Percentiles rank a stretch among this genome's conserved stretches.
Conservation (phyloP, 92 coral and sea anemone genomes). For the Anthopleura xanthogrammica region DNA sequence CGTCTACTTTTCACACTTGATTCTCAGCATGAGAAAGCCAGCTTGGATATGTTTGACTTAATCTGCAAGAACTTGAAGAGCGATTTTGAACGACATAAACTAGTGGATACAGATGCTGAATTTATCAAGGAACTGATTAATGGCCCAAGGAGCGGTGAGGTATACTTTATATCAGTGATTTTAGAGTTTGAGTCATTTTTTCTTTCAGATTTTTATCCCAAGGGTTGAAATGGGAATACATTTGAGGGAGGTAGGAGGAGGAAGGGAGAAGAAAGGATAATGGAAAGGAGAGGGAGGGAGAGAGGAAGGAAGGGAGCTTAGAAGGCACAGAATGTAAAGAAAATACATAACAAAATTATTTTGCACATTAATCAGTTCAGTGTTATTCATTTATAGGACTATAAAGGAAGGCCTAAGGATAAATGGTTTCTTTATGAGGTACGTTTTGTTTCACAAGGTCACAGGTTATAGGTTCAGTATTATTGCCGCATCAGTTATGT, state of each 20-base stretch:
- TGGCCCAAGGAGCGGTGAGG: conserved; percentile 31
- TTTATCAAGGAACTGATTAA: conserved; percentile 81
- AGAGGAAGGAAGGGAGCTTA: background rate
- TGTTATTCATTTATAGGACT: conserved; percentile 31
- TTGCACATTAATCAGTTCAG: background rate
- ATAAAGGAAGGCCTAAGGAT: conserved; percentile 52
- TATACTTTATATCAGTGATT: too few species aligned
- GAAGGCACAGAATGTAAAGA: background rate
- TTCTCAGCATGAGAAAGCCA: conserved; percentile 77
- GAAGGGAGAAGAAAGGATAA: too few species aligned
- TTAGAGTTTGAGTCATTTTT: too few species aligned
- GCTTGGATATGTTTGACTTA: conserved; percentile 78
- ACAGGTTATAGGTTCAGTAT: too few species aligned
- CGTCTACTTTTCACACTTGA: background rate
- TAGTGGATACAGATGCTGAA: conserved; percentile 48
- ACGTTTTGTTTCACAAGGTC: too few species aligned
- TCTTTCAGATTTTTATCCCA: background rate
- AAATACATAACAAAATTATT: too few species aligned
- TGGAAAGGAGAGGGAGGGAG: too few species aligned
- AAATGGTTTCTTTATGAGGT: conserved; percentile 79
- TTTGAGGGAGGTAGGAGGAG: too few species aligned
- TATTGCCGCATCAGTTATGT: too few species aligned
- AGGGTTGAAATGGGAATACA: too few species aligned
- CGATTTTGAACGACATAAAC: conserved; percentile 46
- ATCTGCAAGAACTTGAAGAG: conserved; percentile 49